Conservation (phyloP, 30 jellyfish, hydroid and myxozoan genomes). For the Catostylus mosaicus region DNA sequence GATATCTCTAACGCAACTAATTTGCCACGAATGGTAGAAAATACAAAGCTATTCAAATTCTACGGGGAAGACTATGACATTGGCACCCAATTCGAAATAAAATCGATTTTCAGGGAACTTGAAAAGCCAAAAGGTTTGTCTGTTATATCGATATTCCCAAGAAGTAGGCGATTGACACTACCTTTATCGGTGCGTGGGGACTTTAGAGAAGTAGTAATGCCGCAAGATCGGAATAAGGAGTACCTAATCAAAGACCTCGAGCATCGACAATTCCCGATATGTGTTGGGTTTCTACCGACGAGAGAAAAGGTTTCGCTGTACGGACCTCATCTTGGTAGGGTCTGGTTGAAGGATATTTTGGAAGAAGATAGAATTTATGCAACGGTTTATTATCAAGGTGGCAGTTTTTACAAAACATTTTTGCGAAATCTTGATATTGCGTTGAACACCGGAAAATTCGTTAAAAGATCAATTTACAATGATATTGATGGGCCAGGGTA, state of each 20-base stretch:
- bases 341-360: not conserved
- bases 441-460: not conserved
- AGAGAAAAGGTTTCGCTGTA: not conserved
- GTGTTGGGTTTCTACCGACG: not conserved
- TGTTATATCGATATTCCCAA: not conserved
- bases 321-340: constrained; percentile 1
- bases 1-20: not conserved
- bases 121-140: not conserved
- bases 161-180: not conserved
- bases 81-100: not conserved
- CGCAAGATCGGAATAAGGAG: not conserved
- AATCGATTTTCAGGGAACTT: not conserved
- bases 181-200: constrained; percentile 3
- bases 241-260: not conserved
- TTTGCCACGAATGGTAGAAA: not conserved
- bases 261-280: not conserved
- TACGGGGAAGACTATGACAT: not conserved
- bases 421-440: not conserved
- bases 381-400: not conserved
- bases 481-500: not conserved
- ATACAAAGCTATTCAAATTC: not conserved
- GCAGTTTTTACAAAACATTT: not conserved
- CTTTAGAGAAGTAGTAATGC: not conserved
- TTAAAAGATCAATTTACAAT: not conserved
- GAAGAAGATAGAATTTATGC: not conserved